Conservation (phyloP, 2,113 vertebrate species). For the Trichomycterus rosablanca region DNA sequence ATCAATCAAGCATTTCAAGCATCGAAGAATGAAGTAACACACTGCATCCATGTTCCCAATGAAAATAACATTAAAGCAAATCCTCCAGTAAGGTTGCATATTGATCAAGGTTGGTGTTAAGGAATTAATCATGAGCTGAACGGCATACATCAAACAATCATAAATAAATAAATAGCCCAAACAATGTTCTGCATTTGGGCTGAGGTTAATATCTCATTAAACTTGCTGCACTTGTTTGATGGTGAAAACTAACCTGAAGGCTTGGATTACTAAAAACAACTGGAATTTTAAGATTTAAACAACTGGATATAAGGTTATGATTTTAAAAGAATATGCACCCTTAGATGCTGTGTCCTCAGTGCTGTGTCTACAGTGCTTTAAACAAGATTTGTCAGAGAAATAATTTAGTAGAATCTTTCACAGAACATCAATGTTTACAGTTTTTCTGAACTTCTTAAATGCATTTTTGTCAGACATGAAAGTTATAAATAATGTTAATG, state of each 20-base stretch:
- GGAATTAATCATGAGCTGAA: slow-evolving; percentile 80
- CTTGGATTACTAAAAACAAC: neutral
- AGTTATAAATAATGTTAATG: too few species aligned
- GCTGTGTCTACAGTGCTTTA: too few species aligned
- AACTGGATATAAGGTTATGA: too few species aligned
- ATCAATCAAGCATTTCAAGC: slow-evolving; percentile 54
- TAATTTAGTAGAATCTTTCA: too few species aligned
- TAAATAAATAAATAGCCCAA: slow-evolving; percentile 81
- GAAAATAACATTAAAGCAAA: slow-evolving; percentile 74
- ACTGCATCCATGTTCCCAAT: slow-evolving; percentile 56
- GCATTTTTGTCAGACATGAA: too few species aligned
- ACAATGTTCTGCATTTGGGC: slow-evolving; percentile 75
- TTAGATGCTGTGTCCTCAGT: too few species aligned
- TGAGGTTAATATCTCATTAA: slow-evolving; percentile 81
- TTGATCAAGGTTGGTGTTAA: slow-evolving; percentile 73
- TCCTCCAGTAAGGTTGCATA: slow-evolving; percentile 80
- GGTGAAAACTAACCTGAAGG: slow-evolving; percentile 20
- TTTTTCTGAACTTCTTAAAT: too few species aligned
- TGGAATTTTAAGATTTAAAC: too few species aligned
- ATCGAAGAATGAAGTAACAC: slow-evolving; percentile 43
- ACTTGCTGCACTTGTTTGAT: slow-evolving; percentile 40
- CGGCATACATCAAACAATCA: slow-evolving; percentile 87
- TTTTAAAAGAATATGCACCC: too few species aligned
- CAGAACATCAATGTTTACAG: too few species aligned
- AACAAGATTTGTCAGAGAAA: too few species aligned